Evolutionary conservation across 2,113 vertebrate species (phyloP).

Genomic region (Bos javanicus): DNA sequence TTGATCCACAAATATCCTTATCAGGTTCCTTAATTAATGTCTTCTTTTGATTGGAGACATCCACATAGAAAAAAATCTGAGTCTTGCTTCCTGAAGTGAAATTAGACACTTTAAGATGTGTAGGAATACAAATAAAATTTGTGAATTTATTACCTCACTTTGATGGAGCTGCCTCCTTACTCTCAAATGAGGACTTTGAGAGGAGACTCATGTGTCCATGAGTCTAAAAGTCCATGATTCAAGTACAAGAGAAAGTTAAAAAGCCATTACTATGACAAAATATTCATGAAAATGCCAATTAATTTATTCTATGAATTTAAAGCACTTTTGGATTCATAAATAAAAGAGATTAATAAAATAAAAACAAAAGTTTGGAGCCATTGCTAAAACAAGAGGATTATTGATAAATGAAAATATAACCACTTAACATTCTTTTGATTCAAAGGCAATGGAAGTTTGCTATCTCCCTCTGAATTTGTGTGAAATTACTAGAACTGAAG

Average conservation of each 20-base stretch:
- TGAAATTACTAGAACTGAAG: constrained; percentile 10
- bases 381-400: constrained; percentile 17
- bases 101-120: constrained; percentile 44
- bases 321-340: constrained; percentile 32
- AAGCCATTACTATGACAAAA: constrained; percentile 38
- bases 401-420: background rate
- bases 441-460: constrained; percentile 30
- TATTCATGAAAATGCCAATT: constrained; percentile 18
- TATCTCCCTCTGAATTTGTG: background rate
- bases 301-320: constrained; percentile 34
- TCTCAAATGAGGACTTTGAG: constrained; percentile 21
- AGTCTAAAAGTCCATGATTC: constrained; percentile 27
- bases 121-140: constrained; percentile 42
- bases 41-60: constrained; percentile 29
- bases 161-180: background rate
- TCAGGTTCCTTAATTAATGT: constrained; percentile 30
- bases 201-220: background rate
- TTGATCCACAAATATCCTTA: constrained; percentile 32
- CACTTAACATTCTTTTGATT: background rate
- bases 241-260: constrained; percentile 40
- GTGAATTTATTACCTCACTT: constrained; percentile 11
- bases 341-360: background rate
- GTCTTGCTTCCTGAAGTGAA: constrained; percentile 22
- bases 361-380: background rate
- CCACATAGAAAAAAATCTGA: constrained; percentile 1